Conservation (phyloP, 2,888 invertebrate genomes). For the Chrysolina haemoptera region DNA sequence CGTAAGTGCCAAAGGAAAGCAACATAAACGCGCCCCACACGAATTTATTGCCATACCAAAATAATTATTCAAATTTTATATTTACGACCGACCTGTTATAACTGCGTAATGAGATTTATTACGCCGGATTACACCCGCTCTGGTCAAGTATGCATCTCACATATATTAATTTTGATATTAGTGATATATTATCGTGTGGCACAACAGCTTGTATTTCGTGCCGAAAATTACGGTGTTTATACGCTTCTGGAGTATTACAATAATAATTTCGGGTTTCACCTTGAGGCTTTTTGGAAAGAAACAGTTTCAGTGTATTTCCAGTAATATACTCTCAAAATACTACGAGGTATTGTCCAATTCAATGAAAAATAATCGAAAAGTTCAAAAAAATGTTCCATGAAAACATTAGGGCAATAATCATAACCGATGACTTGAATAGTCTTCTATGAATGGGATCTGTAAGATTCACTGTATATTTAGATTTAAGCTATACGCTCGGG, state of each 20-base stretch:
- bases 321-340: no score
- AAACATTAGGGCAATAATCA: no score
- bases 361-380: no score
- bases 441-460: no score
- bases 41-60: constrained; percentile 51
- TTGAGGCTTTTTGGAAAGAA: no score
- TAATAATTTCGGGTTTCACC: background rate
- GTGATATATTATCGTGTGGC: constrained; percentile 25
- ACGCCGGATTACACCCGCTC: constrained; percentile 47
- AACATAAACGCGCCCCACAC: constrained; percentile 22
- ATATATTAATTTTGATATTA: constrained; percentile 36
- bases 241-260: background rate
- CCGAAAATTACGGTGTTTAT: constrained; percentile 9
- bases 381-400: no score
- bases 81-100: constrained; percentile 54
- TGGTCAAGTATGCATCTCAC: constrained; percentile 49
- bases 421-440: no score
- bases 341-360: no score
- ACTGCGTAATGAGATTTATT: constrained; percentile 55
- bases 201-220: constrained; percentile 15
- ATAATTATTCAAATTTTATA: constrained; percentile 55
- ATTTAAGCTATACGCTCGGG: no score
- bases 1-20: constrained; percentile 16
- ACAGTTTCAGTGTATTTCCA: no score
- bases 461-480: no score